These are phyloP conservation scores for Ectemnius lituratus DNA, from an alignment of 2,888 invertebrate species.

Conservation along the genomic window DNA sequence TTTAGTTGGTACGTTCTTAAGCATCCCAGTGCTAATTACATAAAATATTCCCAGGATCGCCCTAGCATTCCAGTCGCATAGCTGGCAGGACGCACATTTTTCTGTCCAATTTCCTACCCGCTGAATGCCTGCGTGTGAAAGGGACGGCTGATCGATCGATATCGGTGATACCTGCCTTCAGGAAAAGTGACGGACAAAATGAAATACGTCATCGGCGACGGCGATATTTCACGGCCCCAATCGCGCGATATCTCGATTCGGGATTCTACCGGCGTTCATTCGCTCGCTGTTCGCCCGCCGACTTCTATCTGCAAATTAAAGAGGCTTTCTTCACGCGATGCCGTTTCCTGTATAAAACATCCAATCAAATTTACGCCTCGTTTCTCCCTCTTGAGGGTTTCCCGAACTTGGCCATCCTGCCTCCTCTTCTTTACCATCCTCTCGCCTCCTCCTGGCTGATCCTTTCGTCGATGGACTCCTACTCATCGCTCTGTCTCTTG, in stretches of 20 bases:
- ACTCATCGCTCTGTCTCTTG: not conserved
- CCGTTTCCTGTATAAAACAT: slow-evolving; percentile 33
- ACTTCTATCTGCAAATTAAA: slow-evolving; percentile 54
- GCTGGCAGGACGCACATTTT: slow-evolving; percentile 35
- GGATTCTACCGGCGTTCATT: slow-evolving; percentile 47
- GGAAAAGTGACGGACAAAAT: slow-evolving; percentile 56
- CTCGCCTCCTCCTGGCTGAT: not conserved
- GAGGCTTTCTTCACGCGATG: slow-evolving; percentile 35
- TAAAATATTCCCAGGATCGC: not conserved
- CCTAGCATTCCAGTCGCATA: not conserved
- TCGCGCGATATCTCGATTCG: slow-evolving; percentile 54
- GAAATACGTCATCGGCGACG: slow-evolving; percentile 60
- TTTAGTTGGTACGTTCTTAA: not conserved
- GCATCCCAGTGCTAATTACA: not conserved
- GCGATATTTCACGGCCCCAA: slow-evolving; percentile 58
- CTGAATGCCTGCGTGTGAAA: slow-evolving; percentile 26
- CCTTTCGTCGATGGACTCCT: not conserved
- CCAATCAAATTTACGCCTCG: slow-evolving; percentile 27
- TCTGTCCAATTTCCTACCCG: slow-evolving; percentile 32
- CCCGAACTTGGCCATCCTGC: not conserved
- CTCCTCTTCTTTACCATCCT: not conserved
- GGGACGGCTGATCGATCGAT: slow-evolving; percentile 57
- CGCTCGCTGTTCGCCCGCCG: slow-evolving; percentile 7
- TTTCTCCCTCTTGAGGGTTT: slow-evolving; percentile 3
- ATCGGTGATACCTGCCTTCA: slow-evolving; percentile 59